Conservation (phyloP, 1,140 invertebrate species). For the Piezodorus guildinii region DNA sequence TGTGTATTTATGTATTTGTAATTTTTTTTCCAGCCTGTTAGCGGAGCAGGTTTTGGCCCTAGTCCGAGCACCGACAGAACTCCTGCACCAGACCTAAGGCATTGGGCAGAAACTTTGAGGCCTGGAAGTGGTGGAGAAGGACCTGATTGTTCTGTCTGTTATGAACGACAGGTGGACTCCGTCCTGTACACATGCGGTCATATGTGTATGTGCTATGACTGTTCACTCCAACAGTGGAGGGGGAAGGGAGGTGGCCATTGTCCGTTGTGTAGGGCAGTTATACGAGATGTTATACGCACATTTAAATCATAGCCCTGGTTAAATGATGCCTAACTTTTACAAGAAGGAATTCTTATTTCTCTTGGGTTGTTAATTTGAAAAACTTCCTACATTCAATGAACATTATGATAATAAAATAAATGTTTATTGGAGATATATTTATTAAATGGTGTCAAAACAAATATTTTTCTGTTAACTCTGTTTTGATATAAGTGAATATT, state of each 20-base stretch:
- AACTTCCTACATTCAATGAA: background rate
- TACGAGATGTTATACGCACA: constrained; percentile 88
- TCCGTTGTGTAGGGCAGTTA: constrained; percentile 83
- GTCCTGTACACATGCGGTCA: constrained; percentile 95
- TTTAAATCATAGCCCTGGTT: constrained; percentile 58
- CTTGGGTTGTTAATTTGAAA: background rate
- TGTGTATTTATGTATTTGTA: background rate
- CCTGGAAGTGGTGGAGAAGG: background rate
- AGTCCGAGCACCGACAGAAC: background rate
- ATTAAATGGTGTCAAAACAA: constrained; percentile 1
- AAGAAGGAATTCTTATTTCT: background rate
- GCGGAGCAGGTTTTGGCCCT: background rate
- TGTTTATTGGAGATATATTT: background rate
- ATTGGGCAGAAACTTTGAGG: constrained; percentile 3
- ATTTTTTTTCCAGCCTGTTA: constrained; percentile 17
- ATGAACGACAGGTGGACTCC: constrained; percentile 81
- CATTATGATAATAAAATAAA: too few relatives aligned
- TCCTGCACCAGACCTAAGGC: background rate
- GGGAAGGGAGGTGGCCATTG: constrained; percentile 82
- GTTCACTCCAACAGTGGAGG: constrained; percentile 82
- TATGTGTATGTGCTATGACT: constrained; percentile 98
- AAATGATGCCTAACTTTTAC: background rate
- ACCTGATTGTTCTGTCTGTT: constrained; percentile 84
- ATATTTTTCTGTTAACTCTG: background rate
- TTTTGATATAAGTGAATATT: background rate